A percentile compares a stretch with the other conserved stretches of the same genome.
These are phyloP conservation scores for Rhyacophila evoluta DNA, from an alignment of 2,888 invertebrate species.

Conservation along the genomic window DNA sequence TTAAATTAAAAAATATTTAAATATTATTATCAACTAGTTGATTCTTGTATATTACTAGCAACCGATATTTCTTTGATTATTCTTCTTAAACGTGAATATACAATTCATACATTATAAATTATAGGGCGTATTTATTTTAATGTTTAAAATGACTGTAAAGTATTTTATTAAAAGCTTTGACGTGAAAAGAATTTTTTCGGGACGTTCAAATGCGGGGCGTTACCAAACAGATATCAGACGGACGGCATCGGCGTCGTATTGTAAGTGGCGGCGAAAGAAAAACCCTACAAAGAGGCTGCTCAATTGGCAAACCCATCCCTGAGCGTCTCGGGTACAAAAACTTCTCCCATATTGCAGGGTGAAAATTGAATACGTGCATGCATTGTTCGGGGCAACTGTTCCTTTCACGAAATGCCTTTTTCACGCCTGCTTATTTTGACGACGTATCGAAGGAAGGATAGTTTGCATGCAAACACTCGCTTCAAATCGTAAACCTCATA, in stretches of 20 bases:
- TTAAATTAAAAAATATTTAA: too few relatives aligned
- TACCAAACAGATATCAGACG: background rate
- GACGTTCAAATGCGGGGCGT: background rate
- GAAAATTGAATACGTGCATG: constrained; percentile 24
- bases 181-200: background rate
- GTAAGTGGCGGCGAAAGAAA: background rate
- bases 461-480: constrained; percentile 5
- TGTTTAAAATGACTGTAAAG: too few relatives aligned
- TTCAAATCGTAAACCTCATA: background rate
- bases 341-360: background rate
- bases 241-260: constrained; percentile 6
- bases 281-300: constrained; percentile 1
- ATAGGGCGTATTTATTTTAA: too few relatives aligned
- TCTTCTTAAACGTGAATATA: too few relatives aligned
- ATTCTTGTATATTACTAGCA: too few relatives aligned
- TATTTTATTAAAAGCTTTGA: background rate
- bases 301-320: constrained; percentile 19
- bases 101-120: too few relatives aligned
- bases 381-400: constrained; percentile 1
- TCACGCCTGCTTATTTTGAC: constrained; percentile 10
- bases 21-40: too few relatives aligned
- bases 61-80: too few relatives aligned
- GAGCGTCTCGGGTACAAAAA: background rate
- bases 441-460: background rate
- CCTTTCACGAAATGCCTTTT: background rate